Conservation (phyloP, 2,113 vertebrate genomes). For the Cyprinodon brontotheroides region DNA sequence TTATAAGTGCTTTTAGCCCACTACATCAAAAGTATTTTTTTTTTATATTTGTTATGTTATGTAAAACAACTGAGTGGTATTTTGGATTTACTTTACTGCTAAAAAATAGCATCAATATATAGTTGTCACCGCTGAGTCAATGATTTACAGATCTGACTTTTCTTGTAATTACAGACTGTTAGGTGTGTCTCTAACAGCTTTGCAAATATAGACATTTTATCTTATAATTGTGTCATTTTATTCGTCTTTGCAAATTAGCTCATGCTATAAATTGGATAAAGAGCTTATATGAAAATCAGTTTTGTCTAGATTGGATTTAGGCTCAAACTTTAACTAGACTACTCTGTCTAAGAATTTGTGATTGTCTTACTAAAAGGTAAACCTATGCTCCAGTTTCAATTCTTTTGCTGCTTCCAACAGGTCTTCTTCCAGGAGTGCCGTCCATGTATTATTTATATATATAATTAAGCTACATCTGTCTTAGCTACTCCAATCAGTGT, state of each 20-base stretch:
- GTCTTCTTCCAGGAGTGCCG: neutral
- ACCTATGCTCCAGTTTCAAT: neutral
- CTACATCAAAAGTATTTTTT: neutral
- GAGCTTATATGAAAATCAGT: neutral
- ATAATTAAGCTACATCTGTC: neutral
- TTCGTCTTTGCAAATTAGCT: neutral
- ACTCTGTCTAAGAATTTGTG: neutral
- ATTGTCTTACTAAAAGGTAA: neutral
- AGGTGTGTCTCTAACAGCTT: neutral
- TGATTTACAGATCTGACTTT: neutral
- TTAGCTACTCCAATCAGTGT: neutral
- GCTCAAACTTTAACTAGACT: neutral
- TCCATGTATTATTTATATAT: neutral
- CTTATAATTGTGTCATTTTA: neutral
- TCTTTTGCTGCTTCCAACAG: neutral
- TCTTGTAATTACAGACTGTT: neutral
- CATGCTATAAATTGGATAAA: neutral
- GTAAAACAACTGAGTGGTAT: neutral
- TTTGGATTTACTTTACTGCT: neutral
- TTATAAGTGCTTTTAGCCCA: neutral
- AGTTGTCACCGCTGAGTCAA: neutral
- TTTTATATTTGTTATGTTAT: neutral
- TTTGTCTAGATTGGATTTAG: neutral
- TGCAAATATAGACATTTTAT: neutral
- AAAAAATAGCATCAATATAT: neutral